These are phyloP conservation scores for Cydia strobilella DNA, from an alignment of 1,140 invertebrate genomes.

Conservation along the genomic window DNA sequence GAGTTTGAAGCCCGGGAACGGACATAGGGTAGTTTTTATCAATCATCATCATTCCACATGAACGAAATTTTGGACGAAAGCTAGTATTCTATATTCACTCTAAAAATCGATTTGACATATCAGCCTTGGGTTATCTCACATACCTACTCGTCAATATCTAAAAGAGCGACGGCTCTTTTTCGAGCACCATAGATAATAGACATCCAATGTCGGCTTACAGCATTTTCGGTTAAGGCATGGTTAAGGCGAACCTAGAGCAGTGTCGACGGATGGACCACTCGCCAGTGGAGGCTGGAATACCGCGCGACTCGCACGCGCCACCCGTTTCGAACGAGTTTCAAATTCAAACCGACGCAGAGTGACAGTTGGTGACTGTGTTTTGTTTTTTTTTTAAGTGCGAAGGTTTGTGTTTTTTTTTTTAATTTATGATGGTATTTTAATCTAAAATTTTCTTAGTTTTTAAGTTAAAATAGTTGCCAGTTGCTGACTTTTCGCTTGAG, in stretches of 20 bases:
- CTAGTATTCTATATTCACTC: no score
- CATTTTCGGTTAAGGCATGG: not conserved
- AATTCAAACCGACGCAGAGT: not conserved
- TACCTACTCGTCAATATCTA: no score
- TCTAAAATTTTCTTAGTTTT: not conserved
- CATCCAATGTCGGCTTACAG: not conserved
- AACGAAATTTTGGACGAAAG: no score
- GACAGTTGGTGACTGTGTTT: slow-evolving; percentile 18
- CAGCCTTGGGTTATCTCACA: no score
- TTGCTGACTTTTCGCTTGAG: not conserved
- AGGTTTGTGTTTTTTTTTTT: slow-evolving; percentile 12
- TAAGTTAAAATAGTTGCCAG: not conserved
- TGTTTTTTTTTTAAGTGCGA: slow-evolving; percentile 8
- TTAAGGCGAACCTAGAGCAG: not conserved
- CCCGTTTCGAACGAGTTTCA: not conserved
- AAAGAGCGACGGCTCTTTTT: not conserved
- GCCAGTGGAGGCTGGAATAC: slow-evolving; percentile 61
- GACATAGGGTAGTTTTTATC: no score
- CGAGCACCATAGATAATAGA: not conserved
- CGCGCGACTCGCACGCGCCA: slow-evolving; percentile 46
- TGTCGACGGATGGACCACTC: slow-evolving; percentile 47
- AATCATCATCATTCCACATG: no score
- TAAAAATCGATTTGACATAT: no score
- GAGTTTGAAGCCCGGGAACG: no score
- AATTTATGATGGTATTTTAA: not conserved